phyloP scores from a whole-genome alignment of 2,113 vertebrate genomes.

The Trogon melanurus region DNA sequence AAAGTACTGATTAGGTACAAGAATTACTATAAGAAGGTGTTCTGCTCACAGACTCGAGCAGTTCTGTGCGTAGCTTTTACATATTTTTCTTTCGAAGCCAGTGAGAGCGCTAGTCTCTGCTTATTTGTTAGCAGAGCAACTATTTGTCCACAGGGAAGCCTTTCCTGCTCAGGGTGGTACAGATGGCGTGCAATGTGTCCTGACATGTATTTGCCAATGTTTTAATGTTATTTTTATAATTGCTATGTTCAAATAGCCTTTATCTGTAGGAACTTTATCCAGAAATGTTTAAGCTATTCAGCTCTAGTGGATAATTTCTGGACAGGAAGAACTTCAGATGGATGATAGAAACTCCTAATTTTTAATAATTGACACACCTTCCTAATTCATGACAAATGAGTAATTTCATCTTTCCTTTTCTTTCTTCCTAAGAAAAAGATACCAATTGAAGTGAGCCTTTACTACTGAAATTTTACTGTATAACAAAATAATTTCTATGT shows the following conservation, averaged over 20 bases:
- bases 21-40: not conserved
- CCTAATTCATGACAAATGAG: not conserved
- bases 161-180: not conserved
- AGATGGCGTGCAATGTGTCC: no score
- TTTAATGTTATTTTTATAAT: not conserved
- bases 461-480: not conserved
- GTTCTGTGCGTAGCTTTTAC: not conserved
- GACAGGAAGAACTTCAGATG: not conserved
- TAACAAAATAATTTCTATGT: not conserved
- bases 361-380: not conserved
- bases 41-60: not conserved
- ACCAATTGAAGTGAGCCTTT: not conserved
- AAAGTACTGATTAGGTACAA: not conserved
- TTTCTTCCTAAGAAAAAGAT: not conserved
- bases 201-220: not conserved
- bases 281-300: not conserved
- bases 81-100: not conserved
- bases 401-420: not conserved
- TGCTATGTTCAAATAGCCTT: not conserved
- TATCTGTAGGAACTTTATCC: not conserved
- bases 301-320: not conserved
- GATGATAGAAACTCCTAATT: not conserved
- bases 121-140: not conserved
- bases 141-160: not conserved
- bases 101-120: not conserved